Evolutionary conservation across 2,797 vertebrate genomes (phyloP).

Genomic region (Synanceia verrucosa): DNA sequence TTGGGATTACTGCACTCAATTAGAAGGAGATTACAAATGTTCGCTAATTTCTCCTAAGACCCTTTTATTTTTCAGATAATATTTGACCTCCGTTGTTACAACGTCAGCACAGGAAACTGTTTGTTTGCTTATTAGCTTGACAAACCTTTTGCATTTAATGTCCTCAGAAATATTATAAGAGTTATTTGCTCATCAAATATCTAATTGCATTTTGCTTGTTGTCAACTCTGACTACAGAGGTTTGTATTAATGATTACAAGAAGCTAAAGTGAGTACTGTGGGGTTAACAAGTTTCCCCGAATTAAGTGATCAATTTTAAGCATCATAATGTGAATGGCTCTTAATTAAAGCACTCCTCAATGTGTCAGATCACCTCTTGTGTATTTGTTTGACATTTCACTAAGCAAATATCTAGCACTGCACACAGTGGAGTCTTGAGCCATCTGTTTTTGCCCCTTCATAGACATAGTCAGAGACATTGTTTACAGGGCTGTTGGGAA

Average conservation of each 20-base stretch:
- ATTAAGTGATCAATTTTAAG: slow-evolving; percentile 49
- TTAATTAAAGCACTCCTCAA: slow-evolving; percentile 61
- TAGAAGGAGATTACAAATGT: slow-evolving; percentile 69
- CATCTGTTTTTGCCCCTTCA: slow-evolving; percentile 58
- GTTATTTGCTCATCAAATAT: slow-evolving; percentile 27
- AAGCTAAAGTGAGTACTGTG: slow-evolving; percentile 10
- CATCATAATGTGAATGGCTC: slow-evolving; percentile 33
- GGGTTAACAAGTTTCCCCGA: slow-evolving; percentile 47
- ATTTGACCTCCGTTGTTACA: slow-evolving; percentile 30
- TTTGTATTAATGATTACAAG: slow-evolving; percentile 39
- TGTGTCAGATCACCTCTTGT: slow-evolving; percentile 49
- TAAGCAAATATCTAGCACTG: slow-evolving; percentile 43
- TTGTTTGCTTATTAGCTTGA: slow-evolving; percentile 25
- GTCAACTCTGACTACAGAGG: slow-evolving; percentile 17
- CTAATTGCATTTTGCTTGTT: slow-evolving; percentile 33
- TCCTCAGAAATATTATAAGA: background rate
- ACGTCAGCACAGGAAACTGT: slow-evolving; percentile 3
- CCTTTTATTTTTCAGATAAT: slow-evolving; percentile 23
- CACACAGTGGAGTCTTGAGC: slow-evolving; percentile 50
- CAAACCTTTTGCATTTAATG: slow-evolving; percentile 16
- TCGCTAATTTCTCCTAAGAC: slow-evolving; percentile 41
- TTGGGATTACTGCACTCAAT: slow-evolving; percentile 73
- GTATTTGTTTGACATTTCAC: slow-evolving; percentile 54
- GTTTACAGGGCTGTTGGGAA: slow-evolving; percentile 47
- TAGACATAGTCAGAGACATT: slow-evolving; percentile 25